phyloP scores from a whole-genome alignment of 2,797 vertebrate genomes.

The Neostethus bicornis region DNA sequence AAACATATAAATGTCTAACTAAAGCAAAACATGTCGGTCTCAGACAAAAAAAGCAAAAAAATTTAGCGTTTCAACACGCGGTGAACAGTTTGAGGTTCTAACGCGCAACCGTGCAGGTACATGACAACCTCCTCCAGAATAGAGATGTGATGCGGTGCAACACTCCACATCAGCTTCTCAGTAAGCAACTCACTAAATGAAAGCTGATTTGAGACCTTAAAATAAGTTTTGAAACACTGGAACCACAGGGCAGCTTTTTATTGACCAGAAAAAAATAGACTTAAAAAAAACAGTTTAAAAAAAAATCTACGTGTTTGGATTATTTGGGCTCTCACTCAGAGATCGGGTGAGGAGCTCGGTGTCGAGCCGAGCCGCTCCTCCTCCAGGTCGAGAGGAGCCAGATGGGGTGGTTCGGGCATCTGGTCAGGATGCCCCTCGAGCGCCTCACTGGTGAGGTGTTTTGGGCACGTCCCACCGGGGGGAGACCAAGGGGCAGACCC shows the following conservation, averaged over 20 bases:
- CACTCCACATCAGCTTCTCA: slow-evolving; percentile 26
- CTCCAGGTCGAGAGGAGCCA: too few species aligned
- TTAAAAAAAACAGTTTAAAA: too few species aligned
- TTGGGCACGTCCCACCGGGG: too few species aligned
- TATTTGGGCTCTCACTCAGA: too few species aligned
- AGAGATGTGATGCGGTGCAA: slow-evolving; percentile 54
- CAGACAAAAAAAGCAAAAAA: background rate
- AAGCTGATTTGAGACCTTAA: slow-evolving; percentile 31
- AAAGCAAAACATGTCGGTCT: background rate
- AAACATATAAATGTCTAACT: background rate
- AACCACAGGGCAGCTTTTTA: background rate
- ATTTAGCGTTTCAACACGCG: background rate
- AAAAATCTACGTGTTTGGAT: too few species aligned
- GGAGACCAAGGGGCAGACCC: too few species aligned
- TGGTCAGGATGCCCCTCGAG: too few species aligned
- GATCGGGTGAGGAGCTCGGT: too few species aligned
- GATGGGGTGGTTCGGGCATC: too few species aligned
- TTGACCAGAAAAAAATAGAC: too few species aligned
- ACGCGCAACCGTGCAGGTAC: slow-evolving; percentile 9
- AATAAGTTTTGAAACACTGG: slow-evolving; percentile 17
- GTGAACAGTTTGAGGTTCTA: background rate
- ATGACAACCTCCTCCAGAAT: slow-evolving; percentile 7
- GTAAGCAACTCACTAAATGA: slow-evolving; percentile 38
- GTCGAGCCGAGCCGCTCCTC: too few species aligned
- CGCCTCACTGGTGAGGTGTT: too few species aligned